Evolutionary conservation across 2,797 vertebrate genomes (phyloP), one percentile per base, ranked within the genome.

Genomic region (Darevskia mixta): DNA sequence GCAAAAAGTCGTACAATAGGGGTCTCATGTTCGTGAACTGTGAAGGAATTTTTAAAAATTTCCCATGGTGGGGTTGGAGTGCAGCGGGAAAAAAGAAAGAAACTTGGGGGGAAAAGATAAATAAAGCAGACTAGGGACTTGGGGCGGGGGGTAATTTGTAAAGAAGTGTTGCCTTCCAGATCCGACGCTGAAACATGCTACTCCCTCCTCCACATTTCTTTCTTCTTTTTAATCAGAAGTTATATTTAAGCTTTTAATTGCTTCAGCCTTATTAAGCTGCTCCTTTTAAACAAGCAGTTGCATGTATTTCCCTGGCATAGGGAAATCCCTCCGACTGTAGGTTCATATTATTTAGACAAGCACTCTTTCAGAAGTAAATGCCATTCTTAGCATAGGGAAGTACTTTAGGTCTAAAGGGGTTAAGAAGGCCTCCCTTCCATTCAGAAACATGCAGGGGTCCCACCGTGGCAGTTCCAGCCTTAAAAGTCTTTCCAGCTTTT

Each of bases 401-500:
- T 94, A 96, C 94, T 95, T 93, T 93, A 95, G 96, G 95, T 90
- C 94, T 91, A 94, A 97, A 98, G 97, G 98, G 98, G 98, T 99
- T 99, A 99, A 98, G 94, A 98, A 96, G 97, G 97, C 97, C 96
- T 97, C 97, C 49, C 97, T 95, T 96, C 97, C 96, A 97, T 97
- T 96, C 97, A 96, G 96, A 97, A 97, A 97, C 97, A 98, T 98
- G 97, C 98, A 99, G 98, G 98, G 99, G 98, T 98, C 97, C 96
- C 96, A 97, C 97, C 96, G 96, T 96, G 96, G 97, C 97, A 97
- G 97, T 96, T 97, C 97, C 97, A 97, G 95, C 97, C 96, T 98
- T 98, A 96, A 97, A 97, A 97, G 96, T 96, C 97, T 96, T 97
- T 97, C 97, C 96, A 97, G 96, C 95, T 96, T 96, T 97, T 95